phyloP scores from a whole-genome alignment of 2,113 vertebrate species.

The Okapia johnstoni region DNA sequence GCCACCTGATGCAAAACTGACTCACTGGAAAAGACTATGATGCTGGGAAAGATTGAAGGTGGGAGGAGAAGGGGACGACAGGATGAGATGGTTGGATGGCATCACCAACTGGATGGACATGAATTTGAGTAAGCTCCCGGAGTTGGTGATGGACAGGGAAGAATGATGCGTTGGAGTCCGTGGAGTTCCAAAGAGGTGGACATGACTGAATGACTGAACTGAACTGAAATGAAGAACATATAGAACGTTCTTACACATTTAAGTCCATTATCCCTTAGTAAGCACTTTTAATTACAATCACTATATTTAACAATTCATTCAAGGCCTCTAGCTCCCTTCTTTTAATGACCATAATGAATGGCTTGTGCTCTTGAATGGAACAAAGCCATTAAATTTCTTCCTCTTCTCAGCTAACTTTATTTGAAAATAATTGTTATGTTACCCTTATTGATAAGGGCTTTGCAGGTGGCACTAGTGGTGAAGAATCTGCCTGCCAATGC shows the following conservation, averaged over 20 bases:
- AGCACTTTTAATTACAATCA: neutral
- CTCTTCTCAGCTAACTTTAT: neutral
- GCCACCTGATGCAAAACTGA: neutral
- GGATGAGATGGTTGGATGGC: neutral
- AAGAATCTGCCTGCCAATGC: neutral
- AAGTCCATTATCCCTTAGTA: neutral
- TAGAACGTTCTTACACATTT: neutral
- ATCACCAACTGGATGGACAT: neutral
- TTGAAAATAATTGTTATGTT: neutral
- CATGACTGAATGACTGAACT: neutral
- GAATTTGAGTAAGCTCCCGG: neutral
- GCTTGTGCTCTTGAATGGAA: neutral
- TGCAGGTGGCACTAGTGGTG: neutral
- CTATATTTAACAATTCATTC: neutral
- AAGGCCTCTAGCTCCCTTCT: neutral
- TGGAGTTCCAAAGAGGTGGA: neutral
- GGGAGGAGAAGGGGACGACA: neutral
- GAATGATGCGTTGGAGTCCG: neutral
- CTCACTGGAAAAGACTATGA: neutral
- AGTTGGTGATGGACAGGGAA: neutral
- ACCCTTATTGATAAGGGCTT: neutral
- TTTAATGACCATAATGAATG: neutral
- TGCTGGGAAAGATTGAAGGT: neutral
- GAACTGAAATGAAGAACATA: neutral
- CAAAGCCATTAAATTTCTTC: neutral